phyloP scores from a whole-genome alignment of 2,113 vertebrate genomes.

The Limanda limanda region DNA sequence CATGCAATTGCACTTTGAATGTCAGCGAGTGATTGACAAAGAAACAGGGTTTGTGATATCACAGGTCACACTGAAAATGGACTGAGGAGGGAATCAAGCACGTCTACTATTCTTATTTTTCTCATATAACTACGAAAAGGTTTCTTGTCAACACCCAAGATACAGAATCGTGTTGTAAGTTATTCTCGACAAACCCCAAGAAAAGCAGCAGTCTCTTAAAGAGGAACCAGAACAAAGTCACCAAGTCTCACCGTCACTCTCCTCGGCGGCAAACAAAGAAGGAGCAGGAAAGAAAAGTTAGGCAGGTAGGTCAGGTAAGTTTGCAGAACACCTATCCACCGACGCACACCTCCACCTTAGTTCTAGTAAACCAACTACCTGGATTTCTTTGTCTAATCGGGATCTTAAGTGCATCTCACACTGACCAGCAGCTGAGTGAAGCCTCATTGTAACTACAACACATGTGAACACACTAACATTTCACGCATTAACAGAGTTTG shows the following conservation, averaged over 20 bases:
- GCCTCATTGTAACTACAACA: too few relatives aligned
- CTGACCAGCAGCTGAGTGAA: constrained; percentile 73
- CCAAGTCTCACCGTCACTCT: constrained; percentile 19
- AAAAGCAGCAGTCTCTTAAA: constrained; percentile 50
- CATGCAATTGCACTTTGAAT: background rate
- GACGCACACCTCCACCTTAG: constrained; percentile 28
- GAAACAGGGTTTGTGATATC: background rate
- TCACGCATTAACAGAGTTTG: background rate
- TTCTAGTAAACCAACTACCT: constrained; percentile 79
- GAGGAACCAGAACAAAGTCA: constrained; percentile 35
- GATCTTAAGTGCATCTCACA: constrained; percentile 84
- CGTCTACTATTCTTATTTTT: constrained; percentile 76
- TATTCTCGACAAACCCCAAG: background rate
- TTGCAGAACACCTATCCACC: constrained; percentile 11
- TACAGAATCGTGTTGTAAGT: background rate
- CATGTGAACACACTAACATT: background rate
- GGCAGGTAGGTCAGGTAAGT: background rate
- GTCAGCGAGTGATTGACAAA: background rate
- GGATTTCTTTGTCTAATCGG: constrained; percentile 78
- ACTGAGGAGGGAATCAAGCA: constrained; percentile 94
- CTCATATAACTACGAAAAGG: too few relatives aligned
- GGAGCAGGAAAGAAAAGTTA: constrained; percentile 13
- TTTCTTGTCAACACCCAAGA: background rate
- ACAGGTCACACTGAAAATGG: too few relatives aligned
- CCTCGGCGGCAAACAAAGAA: constrained; percentile 36